These are phyloP conservation scores for Timandra comae DNA, from an alignment of 2,888 invertebrate genomes.

Conservation along the genomic window DNA sequence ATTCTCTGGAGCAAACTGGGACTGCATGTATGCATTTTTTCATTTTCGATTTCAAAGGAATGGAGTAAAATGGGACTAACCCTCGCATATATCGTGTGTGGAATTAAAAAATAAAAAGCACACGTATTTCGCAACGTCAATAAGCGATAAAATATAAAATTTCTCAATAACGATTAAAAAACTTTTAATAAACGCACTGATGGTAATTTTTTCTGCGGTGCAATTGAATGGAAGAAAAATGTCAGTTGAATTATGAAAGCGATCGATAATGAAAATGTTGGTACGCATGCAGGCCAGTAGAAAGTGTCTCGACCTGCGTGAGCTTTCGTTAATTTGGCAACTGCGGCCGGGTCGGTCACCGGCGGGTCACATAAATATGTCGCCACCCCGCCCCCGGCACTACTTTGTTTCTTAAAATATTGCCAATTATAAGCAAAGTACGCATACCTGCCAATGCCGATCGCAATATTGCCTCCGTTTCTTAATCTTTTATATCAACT, in stretches of 20 bases:
- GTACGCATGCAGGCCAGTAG: slow-evolving; percentile 59
- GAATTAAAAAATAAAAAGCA: slow-evolving; percentile 4
- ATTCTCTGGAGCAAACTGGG: no score
- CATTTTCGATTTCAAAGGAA: no score
- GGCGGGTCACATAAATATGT: slow-evolving; percentile 68
- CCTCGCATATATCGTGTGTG: no score
- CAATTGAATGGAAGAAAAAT: slow-evolving; percentile 68
- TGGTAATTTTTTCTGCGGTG: slow-evolving; percentile 38
- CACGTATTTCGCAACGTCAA: slow-evolving; percentile 26
- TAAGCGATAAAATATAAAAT: slow-evolving; percentile 27
- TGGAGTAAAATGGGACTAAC: no score
- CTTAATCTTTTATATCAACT: slow-evolving; percentile 51
- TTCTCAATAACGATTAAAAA: slow-evolving; percentile 34
- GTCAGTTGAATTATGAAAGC: slow-evolving; percentile 73
- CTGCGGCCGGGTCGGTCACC: slow-evolving; percentile 57
- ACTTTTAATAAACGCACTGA: slow-evolving; percentile 34
- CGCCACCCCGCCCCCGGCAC: slow-evolving; percentile 60
- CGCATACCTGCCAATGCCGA: slow-evolving; percentile 43
- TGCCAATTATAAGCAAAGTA: slow-evolving; percentile 67
- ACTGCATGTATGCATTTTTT: no score
- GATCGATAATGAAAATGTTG: slow-evolving; percentile 72
- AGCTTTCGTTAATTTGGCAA: slow-evolving; percentile 69
- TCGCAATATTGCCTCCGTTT: slow-evolving; percentile 45
- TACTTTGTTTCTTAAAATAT: slow-evolving; percentile 71
- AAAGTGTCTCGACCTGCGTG: slow-evolving; percentile 70